These are phyloP conservation scores for Hemicentrotus pulcherrimus DNA, from an alignment of 35 echinoderm and acorn worm species.

Conservation along the genomic window DNA sequence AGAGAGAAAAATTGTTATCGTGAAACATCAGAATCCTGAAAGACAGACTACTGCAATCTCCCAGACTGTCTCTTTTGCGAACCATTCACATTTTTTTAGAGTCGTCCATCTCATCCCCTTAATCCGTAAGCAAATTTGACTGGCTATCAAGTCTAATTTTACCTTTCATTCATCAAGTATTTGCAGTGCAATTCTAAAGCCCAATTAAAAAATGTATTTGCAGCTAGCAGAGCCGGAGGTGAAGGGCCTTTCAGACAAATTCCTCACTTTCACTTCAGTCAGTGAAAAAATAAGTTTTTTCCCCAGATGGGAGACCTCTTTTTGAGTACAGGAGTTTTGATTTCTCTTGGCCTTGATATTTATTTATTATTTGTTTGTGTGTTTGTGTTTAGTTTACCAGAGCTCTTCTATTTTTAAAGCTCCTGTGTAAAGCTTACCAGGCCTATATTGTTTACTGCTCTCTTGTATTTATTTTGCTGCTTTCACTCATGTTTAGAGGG, in stretches of 20 bases:
- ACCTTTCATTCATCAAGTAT: not conserved
- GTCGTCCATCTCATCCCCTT: not conserved
- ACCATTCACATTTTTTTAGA: not conserved
- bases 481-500: no score
- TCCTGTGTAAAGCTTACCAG: no score
- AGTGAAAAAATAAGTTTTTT: not conserved
- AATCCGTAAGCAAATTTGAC: not conserved
- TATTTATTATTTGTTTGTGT: no score
- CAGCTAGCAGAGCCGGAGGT: not conserved
- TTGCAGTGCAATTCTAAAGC: not conserved
- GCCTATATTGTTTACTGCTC: no score
- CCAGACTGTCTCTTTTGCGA: not conserved
- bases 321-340: no score
- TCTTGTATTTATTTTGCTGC: no score
- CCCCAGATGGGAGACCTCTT: no score
- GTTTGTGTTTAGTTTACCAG: no score
- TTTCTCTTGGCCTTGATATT: no score
- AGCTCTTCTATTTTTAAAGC: no score
- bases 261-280: not conserved
- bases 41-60: not conserved
- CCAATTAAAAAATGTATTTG: conserved; percentile 6
- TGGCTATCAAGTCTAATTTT: not conserved
- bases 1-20: not conserved
- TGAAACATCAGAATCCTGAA: not conserved
- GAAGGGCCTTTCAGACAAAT: not conserved